phyloP scores from a whole-genome alignment of 2,888 invertebrate genomes.

The Disparrhopalites patrizii region DNA sequence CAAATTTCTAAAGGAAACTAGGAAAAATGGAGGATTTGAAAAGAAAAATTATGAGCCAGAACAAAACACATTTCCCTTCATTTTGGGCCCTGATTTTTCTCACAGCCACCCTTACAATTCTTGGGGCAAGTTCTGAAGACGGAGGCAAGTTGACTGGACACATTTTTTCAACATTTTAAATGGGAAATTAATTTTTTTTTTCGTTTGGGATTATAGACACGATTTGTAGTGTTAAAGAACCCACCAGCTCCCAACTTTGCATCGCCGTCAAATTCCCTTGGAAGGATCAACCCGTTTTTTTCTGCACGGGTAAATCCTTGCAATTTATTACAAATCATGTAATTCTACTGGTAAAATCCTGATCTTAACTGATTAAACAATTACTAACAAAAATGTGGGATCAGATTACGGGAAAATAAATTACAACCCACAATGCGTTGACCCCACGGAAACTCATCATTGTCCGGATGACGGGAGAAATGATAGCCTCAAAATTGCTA shows the following conservation, averaged over 20 bases:
- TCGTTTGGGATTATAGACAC: no score
- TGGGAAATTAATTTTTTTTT: no score
- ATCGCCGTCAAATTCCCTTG: slow-evolving; percentile 31
- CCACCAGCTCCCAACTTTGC: slow-evolving; percentile 22
- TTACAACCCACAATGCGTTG: slow-evolving; percentile 23
- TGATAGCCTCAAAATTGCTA: slow-evolving; percentile 28
- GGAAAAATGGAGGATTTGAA: no score
- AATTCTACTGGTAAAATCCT: not conserved
- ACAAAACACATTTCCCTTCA: no score
- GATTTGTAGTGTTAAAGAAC: slow-evolving; percentile 28
- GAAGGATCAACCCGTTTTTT: slow-evolving; percentile 27
- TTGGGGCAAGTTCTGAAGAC: no score
- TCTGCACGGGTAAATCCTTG: slow-evolving; percentile 27
- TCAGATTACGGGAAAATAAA: slow-evolving; percentile 19
- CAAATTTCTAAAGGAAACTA: no score
- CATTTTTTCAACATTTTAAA: no score
- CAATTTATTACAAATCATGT: not conserved
- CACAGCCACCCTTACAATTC: no score
- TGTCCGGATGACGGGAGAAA: slow-evolving; percentile 21
- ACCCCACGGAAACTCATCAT: slow-evolving; percentile 8
- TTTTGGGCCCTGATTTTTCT: no score
- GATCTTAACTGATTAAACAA: not conserved
- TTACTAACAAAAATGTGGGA: not conserved
- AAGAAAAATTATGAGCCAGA: no score
- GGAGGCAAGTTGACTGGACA: no score